Evolutionary conservation across 2,888 invertebrate genomes (phyloP), one percentile per base, ranked within the genome.

Genomic region (Temnothorax rugatulus): DNA sequence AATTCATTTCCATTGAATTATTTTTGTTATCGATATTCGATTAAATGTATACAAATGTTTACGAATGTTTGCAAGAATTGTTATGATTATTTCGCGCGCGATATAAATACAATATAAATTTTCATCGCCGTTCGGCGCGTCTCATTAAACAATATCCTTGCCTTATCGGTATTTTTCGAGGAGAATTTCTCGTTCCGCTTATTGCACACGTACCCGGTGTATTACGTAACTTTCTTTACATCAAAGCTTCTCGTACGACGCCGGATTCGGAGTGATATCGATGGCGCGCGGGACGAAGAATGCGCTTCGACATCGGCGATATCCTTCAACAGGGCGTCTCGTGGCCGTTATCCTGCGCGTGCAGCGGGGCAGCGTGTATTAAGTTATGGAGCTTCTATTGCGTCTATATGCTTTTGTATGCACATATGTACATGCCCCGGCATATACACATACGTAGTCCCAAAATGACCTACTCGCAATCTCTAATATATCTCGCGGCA

Each of bases 121-220:
- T 54, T 66, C 44, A 18, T 41, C n/a, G 41, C 57, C 25, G n/a
- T 29, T 7, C 29, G 21, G 47, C 57, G 77, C 59, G 34, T 82
- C 86, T 77, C 84, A 87, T 87, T 76, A 85, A 89, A 87, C 69
- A 83, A 66, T 87, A 83, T 85, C 84, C 79, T 87, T 74, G 84
- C 4, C 29, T 29, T 29, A 3, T 15, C 61, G 69, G 61, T 86
- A 84, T 84, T 87, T 57, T 57, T 76, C 25, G 82, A 86, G 61
- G 84, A 82, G 82, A 89, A 85, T 87, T 88, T 88, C 82, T 88
- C 82, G 83, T 77, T 18, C 44, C 75, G 79, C 73, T 88, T 82
- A 83, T 88, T 88, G 82, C 85, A 18, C 13, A 83, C 83, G 85
- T 90, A 88, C 73, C 88, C 88, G 77, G 85, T 81, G 85, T 83